phyloP scores from a whole-genome alignment of 2,113 vertebrate genomes.

The Turnix velox region DNA sequence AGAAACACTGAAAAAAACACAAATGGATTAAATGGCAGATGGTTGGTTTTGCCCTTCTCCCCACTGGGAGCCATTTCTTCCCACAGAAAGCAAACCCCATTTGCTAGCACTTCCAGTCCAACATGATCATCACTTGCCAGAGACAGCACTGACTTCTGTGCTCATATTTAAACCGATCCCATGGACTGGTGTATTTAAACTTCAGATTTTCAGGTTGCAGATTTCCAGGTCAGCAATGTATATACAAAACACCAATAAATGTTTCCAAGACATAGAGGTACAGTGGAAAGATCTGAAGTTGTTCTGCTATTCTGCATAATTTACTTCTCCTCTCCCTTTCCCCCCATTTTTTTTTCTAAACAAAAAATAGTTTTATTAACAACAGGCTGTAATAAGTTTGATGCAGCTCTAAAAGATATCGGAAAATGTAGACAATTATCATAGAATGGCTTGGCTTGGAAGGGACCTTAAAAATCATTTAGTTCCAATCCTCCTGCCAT shows the following conservation, averaged over 20 bases:
- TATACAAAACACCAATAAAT: not conserved
- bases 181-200: not conserved
- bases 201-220: not conserved
- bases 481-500: too few relatives aligned
- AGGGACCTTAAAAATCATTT: too few relatives aligned
- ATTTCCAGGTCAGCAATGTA: not conserved
- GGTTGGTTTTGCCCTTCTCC: not conserved
- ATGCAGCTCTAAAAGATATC: not conserved
- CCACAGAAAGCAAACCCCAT: not conserved
- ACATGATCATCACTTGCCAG: not conserved
- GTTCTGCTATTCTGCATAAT: accelerated
- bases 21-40: not conserved
- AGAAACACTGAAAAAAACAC: not conserved
- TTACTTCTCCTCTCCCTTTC: not conserved
- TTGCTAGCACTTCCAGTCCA: not conserved
- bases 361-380: not conserved
- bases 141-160: not conserved
- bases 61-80: not conserved
- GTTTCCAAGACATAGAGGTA: not conserved
- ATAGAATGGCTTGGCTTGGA: too few relatives aligned
- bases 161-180: not conserved
- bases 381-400: not conserved
- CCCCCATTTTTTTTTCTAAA: not conserved
- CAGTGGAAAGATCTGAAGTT: not conserved
- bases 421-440: not conserved